These are phyloP conservation scores for Disparrhopalites patrizii DNA, from an alignment of 2,888 invertebrate species.

Conservation along the genomic window DNA sequence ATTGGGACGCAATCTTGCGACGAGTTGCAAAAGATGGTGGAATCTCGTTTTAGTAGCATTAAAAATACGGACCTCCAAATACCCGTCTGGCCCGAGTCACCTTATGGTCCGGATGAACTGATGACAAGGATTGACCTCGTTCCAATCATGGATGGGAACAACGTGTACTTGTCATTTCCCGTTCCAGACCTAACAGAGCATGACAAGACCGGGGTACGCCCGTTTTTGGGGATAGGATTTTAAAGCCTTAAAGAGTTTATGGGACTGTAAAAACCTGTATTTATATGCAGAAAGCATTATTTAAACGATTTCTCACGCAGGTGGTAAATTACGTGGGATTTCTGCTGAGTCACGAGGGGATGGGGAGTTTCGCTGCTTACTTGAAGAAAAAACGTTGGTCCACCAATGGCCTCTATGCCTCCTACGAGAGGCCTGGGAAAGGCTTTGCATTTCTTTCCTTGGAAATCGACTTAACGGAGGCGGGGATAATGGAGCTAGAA, in stretches of 20 bases:
- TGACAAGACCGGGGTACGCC: constrained; percentile 72
- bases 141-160: constrained; percentile 66
- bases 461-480: constrained; percentile 80
- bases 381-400: constrained; percentile 86
- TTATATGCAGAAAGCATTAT: not conserved
- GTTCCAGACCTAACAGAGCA: constrained; percentile 75
- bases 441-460: constrained; percentile 89
- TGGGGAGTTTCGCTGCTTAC: constrained; percentile 84
- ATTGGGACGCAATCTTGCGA: constrained; percentile 86
- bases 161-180: constrained; percentile 57
- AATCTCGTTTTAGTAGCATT: constrained; percentile 70
- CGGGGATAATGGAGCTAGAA: constrained; percentile 80
- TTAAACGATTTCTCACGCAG: constrained; percentile 54
- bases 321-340: constrained; percentile 84
- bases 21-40: constrained; percentile 74
- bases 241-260: not conserved
- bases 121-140: constrained; percentile 68
- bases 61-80: constrained; percentile 67
- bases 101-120: constrained; percentile 71
- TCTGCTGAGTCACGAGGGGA: constrained; percentile 90
- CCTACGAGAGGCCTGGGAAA: constrained; percentile 72
- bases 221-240: not conserved
- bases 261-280: not conserved
- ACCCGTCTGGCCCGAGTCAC: constrained; percentile 75
- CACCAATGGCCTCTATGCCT: constrained; percentile 67